phyloP scores from a whole-genome alignment of 2,888 invertebrate genomes.

The Apodemia zela region DNA sequence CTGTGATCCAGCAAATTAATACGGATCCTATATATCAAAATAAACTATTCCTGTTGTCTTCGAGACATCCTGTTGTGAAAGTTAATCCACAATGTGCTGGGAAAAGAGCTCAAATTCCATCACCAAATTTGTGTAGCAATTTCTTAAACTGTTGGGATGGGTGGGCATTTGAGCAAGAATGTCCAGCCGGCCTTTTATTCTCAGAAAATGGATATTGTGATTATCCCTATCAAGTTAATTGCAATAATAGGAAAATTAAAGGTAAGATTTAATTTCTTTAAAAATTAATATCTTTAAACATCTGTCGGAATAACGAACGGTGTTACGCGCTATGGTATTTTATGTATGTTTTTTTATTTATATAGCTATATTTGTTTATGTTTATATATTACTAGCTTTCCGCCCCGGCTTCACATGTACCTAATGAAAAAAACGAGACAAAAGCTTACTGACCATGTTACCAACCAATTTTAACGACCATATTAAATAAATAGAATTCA shows the following conservation, averaged over 20 bases:
- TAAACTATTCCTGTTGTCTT: slow-evolving; percentile 48
- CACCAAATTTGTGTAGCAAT: slow-evolving; percentile 78
- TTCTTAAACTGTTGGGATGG: slow-evolving; percentile 88
- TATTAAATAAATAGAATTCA: no score
- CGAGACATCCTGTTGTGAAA: slow-evolving; percentile 50
- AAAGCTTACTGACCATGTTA: no score
- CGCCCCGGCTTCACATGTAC: no score
- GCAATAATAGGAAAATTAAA: slow-evolving; percentile 69
- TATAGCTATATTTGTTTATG: no score
- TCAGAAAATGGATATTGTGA: slow-evolving; percentile 82
- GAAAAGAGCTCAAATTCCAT: slow-evolving; percentile 82
- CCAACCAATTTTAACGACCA: no score
- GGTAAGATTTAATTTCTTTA: slow-evolving; percentile 45
- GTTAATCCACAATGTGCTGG: slow-evolving; percentile 61
- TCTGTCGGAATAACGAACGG: no score
- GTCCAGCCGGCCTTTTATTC: slow-evolving; percentile 82
- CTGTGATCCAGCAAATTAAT: slow-evolving; percentile 59
- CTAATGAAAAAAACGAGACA: no score
- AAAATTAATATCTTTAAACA: no score
- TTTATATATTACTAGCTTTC: no score
- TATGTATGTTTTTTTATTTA: no score
- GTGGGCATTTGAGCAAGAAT: slow-evolving; percentile 83
- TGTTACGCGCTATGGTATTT: no score
- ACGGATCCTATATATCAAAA: slow-evolving; percentile 60
- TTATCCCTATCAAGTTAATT: slow-evolving; percentile 82